Evolutionary conservation across 2,888 invertebrate species (phyloP), one percentile per base, ranked within the genome.

Genomic region (Hyposoter didymator): DNA sequence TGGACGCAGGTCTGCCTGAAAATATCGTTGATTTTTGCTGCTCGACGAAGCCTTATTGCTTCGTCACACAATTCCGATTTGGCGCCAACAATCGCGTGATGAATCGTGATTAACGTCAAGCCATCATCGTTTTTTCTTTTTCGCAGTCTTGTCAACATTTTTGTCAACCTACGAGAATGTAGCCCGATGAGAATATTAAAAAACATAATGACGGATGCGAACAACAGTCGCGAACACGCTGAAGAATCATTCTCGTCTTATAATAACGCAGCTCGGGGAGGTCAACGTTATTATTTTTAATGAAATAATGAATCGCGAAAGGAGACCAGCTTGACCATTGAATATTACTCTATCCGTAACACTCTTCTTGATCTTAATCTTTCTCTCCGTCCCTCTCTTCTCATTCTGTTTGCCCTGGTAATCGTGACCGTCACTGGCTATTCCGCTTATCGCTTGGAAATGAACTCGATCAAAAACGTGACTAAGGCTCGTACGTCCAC

Each of bases 281-380:
- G 59, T 78, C 73, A 49, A 67, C 55, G 49, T 59, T 73, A 78
- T 78, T 74, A 78, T 78, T 10, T 78, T 78, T 70, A 32, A 78
- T 73, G 32, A 81, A 73, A 81, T 80, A 76, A 84, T 80, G 66
- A 76, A 76, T 55, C n/a, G 47, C 49, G 19, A 79, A 84, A 75
- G 55, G 69, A 55, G 72, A 70, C 70, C 47, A 59, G 45, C 59
- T 78, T 14, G 78, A 32, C 45, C 35, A 39, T 32, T 32, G 32
- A 70, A 55, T 70, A 70, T 70, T 32, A 28, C 64, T 78, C 32
- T 59, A 43, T 59, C 43, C 32, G 14, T 78, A 73, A 62, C 45
- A 39, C 69, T 76, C 12, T 55, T 22, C 47, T 5, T 47, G 17
- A 14, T 69, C 22, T 59, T 62, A 59, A 12, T 78, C 73, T 73